A percentile compares a stretch with the other conserved stretches of the same genome.
Conservation (phyloP, 2,113 vertebrate genomes). For the Verasper variegatus region DNA sequence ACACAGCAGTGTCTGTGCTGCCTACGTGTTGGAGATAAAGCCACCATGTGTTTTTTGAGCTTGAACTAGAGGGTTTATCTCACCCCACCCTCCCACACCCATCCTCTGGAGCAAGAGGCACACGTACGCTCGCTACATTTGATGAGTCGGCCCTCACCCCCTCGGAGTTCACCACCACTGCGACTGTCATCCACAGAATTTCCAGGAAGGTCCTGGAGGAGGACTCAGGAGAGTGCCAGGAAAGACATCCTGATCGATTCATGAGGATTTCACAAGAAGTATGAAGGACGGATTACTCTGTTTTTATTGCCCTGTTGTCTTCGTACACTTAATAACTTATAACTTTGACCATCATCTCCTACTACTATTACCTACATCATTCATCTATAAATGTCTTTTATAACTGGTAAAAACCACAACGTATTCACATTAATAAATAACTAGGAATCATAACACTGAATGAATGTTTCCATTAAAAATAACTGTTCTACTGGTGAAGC, state of each 20-base stretch:
- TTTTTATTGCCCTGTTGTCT: not conserved
- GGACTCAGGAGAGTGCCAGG: not conserved
- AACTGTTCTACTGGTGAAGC: not conserved
- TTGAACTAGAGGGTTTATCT: conserved; percentile 5
- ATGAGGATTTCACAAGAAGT: not conserved
- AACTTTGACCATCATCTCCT: not conserved
- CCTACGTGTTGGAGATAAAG: conserved; percentile 50
- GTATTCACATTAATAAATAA: too few relatives aligned
- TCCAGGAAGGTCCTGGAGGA: conserved; percentile 3
- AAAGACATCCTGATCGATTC: conserved; percentile 29
- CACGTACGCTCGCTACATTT: not conserved
- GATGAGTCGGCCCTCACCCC: not conserved
- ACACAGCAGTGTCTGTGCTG: conserved; percentile 9
- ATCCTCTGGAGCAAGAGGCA: not conserved
- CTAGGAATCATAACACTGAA: not conserved
- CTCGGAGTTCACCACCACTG: conserved; percentile 2
- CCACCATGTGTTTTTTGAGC: conserved; percentile 33
- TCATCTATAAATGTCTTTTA: too few relatives aligned
- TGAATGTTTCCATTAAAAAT: not conserved
- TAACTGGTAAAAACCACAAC: too few relatives aligned
- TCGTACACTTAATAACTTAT: not conserved
- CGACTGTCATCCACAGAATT: conserved; percentile 14
- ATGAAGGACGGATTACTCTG: conserved; percentile 5
- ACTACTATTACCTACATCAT: not conserved
- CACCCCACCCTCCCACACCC: conserved; percentile 14